These are phyloP conservation scores for Microplitis deprimator DNA, from an alignment of 2,888 invertebrate genomes.

Conservation along the genomic window DNA sequence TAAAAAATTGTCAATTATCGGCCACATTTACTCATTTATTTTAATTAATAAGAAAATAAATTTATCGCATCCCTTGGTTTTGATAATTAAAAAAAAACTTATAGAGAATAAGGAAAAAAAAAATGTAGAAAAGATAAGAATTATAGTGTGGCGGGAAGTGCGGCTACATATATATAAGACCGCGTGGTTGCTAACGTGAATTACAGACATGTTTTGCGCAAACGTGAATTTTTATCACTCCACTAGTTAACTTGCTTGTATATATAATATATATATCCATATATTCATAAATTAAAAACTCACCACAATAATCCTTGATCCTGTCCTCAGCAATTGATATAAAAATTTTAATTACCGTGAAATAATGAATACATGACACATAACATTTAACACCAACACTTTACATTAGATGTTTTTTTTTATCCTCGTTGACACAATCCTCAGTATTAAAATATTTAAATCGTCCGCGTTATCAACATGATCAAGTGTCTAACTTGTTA, in stretches of 20 bases:
- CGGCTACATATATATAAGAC: neutral
- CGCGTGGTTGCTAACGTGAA: conserved; percentile 19
- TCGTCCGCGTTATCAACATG: neutral
- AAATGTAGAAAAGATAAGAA: neutral
- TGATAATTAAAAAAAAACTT: neutral
- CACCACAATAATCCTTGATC: conserved; percentile 34
- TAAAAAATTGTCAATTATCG: too few relatives aligned
- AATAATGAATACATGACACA: neutral
- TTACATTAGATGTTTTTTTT: neutral
- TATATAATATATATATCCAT: conserved; percentile 1
- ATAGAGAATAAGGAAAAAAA: conserved; percentile 6
- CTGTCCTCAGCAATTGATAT: neutral
- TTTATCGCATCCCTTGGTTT: conserved; percentile 22
- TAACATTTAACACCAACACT: neutral
- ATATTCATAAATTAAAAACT: conserved; percentile 6
- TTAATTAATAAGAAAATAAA: neutral
- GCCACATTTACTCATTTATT: neutral
- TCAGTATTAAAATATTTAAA: neutral
- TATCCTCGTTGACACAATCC: neutral
- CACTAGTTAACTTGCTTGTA: neutral
- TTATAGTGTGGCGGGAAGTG: conserved; percentile 5
- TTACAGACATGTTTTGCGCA: conserved; percentile 6
- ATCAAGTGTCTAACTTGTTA: neutral
- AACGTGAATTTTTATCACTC: conserved; percentile 15
- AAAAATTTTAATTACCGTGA: neutral